A percentile compares a stretch with the other conserved stretches of the same genome.
Evolutionary conservation across 1,140 invertebrate genomes (phyloP).

Genomic region (Sarcophaga bullata): DNA sequence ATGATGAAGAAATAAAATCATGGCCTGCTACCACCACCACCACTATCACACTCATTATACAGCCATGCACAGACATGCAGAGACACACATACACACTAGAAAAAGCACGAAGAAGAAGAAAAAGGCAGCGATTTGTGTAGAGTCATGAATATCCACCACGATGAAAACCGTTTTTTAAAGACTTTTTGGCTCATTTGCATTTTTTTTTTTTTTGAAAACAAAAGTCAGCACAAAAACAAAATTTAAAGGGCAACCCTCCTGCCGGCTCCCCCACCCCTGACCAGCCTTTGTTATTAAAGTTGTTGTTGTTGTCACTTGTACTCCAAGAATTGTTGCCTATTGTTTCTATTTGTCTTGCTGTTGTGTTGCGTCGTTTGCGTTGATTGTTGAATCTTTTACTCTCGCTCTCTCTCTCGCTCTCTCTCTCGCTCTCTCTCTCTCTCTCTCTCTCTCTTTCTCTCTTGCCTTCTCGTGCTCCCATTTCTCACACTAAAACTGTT

Average conservation of each 20-base stretch:
- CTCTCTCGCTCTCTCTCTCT: neutral
- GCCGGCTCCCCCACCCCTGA: too few relatives aligned
- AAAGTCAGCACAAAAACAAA: constrained; percentile 14
- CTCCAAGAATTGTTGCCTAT: too few relatives aligned
- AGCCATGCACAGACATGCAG: too few relatives aligned
- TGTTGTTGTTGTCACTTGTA: neutral
- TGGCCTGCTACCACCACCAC: neutral
- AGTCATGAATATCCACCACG: constrained; percentile 25
- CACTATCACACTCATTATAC: too few relatives aligned
- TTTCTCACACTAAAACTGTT: too few relatives aligned
- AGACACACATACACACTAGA: neutral
- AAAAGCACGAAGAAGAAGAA: neutral
- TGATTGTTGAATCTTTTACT: constrained; percentile 1
- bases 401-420: neutral
- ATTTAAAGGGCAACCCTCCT: neutral
- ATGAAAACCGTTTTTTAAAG: constrained; percentile 14
- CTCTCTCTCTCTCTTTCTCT: neutral
- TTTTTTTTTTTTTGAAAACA: constrained; percentile 19
- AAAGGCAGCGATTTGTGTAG: constrained; percentile 2
- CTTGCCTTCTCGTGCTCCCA: neutral
- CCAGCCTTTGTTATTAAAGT: neutral
- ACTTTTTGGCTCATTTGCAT: constrained; percentile 34
- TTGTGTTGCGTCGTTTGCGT: neutral
- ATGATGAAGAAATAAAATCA: constrained; percentile 1
- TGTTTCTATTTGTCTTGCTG: neutral